Evolutionary conservation across 2,888 invertebrate genomes (phyloP).

Genomic region (Spodoptera exigua): DNA sequence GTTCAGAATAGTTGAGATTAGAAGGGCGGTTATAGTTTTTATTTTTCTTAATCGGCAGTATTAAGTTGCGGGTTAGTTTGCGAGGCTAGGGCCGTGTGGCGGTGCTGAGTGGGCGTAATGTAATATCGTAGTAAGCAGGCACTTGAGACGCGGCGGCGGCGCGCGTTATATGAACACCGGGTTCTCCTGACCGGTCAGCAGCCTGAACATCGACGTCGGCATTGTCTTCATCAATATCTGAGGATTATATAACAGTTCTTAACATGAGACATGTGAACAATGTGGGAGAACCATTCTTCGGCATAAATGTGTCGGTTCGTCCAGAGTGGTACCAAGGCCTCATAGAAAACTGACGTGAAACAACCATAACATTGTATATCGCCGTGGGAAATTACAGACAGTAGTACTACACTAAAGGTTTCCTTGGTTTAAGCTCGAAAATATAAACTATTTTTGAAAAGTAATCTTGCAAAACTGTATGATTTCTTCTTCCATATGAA

Average conservation of each 20-base stretch:
- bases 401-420: no score
- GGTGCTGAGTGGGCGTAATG: constrained; percentile 43
- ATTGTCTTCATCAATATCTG: constrained; percentile 99
- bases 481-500: no score
- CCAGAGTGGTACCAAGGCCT: no score
- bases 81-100: constrained; percentile 51
- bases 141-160: constrained; percentile 85
- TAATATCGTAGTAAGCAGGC: constrained; percentile 84
- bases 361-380: no score
- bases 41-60: constrained; percentile 7
- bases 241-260: constrained; percentile 12
- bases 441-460: no score
- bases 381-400: no score
- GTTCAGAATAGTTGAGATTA: neutral
- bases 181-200: constrained; percentile 99
- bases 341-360: no score
- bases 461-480: no score
- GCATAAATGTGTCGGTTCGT: no score
- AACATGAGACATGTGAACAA: no score
- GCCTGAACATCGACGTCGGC: constrained; percentile 99
- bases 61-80: constrained; percentile 8
- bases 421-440: no score
- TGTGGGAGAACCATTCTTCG: no score
- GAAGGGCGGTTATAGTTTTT: neutral
- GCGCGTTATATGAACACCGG: constrained; percentile 97